phyloP scores from a whole-genome alignment of 2,888 invertebrate genomes.

The Agrotis ipsilon region DNA sequence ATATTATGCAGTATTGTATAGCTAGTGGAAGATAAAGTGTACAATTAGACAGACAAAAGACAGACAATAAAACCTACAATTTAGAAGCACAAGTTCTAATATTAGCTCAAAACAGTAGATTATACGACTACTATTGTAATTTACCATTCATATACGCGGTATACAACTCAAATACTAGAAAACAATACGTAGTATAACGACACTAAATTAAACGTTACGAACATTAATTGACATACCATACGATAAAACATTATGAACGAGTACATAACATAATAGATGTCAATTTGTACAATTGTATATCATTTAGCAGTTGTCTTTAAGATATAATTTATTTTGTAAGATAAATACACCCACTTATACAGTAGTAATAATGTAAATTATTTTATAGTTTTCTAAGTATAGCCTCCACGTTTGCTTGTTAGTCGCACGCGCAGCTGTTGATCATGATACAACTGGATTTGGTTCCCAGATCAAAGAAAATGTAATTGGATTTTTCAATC shows the following conservation, averaged over 20 bases:
- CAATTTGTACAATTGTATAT: constrained; percentile 37
- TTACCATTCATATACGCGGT: neutral
- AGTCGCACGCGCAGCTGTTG: too few relatives aligned
- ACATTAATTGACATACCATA: constrained; percentile 26
- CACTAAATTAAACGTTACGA: constrained; percentile 26
- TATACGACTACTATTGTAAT: neutral
- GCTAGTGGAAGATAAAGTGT: too few relatives aligned
- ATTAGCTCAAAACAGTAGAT: constrained; percentile 5
- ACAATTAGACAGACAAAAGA: too few relatives aligned
- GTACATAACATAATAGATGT: constrained; percentile 24
- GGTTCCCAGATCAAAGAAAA: too few relatives aligned
- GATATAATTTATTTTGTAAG: constrained; percentile 10
- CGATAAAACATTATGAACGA: constrained; percentile 4
- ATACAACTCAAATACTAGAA: constrained; percentile 8
- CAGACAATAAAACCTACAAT: constrained; percentile 1
- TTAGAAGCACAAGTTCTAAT: constrained; percentile 2
- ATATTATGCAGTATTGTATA: too few relatives aligned
- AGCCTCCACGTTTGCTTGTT: too few relatives aligned
- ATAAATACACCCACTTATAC: constrained; percentile 21
- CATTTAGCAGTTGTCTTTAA: constrained; percentile 29
- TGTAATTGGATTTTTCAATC: too few relatives aligned
- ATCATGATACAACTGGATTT: too few relatives aligned
- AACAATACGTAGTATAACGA: constrained; percentile 34
- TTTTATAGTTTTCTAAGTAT: neutral
- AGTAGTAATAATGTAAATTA: constrained; percentile 8